A percentile compares a stretch with the other conserved stretches of the same genome.
Conservation (phyloP, 2,113 vertebrate species). For the Pseudolaguvia tuberculata region DNA sequence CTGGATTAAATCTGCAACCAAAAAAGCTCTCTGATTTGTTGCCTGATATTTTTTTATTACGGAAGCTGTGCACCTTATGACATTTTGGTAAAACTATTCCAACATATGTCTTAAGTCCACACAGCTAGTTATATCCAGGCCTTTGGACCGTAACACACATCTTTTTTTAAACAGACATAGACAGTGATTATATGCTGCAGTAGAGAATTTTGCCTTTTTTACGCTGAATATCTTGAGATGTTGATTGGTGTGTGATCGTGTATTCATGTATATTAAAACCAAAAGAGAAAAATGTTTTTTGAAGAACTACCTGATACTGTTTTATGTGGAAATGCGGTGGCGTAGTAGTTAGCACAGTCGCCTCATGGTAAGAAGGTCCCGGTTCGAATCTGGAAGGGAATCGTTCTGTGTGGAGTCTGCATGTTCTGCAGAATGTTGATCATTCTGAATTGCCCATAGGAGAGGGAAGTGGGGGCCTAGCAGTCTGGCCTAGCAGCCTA, state of each 20-base stretch:
- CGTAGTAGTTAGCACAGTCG: too few species aligned
- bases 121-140: constrained; percentile 28
- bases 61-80: background rate
- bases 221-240: background rate
- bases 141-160: constrained; percentile 10
- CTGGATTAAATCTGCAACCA: background rate
- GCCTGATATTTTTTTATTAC: background rate
- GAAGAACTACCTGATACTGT: too few species aligned
- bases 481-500: too few species aligned
- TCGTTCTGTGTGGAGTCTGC: too few species aligned
- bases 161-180: constrained; percentile 17
- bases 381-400: too few species aligned
- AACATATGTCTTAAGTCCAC: background rate
- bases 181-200: constrained; percentile 15
- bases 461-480: too few species aligned
- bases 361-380: too few species aligned
- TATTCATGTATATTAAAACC: background rate
- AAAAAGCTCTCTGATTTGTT: background rate
- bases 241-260: constrained; percentile 1
- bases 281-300: background rate
- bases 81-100: background rate
- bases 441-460: too few species aligned
- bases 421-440: too few species aligned
- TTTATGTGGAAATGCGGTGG: background rate
- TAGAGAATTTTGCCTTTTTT: background rate